Evolutionary conservation across 2,797 vertebrate species (phyloP).

Genomic region (Cynodonichthys magdalenae): DNA sequence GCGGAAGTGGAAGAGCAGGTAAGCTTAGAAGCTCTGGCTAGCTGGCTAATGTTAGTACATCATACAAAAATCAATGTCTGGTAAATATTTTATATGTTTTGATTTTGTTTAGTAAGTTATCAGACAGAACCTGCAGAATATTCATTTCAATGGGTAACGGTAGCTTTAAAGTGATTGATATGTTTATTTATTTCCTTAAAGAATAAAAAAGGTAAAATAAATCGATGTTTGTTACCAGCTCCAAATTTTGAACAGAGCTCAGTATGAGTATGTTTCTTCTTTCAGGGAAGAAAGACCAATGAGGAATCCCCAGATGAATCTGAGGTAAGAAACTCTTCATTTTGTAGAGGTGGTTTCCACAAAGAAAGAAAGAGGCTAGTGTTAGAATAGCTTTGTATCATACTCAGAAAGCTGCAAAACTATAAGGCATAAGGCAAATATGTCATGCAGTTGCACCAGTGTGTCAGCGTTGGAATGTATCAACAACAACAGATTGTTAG

Average conservation of each 20-base stretch:
- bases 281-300: constrained; percentile 84
- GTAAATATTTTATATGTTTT: neutral
- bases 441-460: constrained; percentile 52
- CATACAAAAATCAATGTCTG: neutral
- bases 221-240: neutral
- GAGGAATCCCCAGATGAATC: constrained; percentile 96
- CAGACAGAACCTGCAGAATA: neutral
- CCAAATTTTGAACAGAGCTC: constrained; percentile 1
- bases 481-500: constrained; percentile 41
- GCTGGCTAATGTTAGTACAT: constrained; percentile 32
- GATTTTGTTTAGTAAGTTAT: neutral
- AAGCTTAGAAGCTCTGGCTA: constrained; percentile 65
- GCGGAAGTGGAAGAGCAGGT: constrained; percentile 89
- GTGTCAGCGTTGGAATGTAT: constrained; percentile 42
- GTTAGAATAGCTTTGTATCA: constrained; percentile 5
- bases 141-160: neutral
- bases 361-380: constrained; percentile 6
- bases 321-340: constrained; percentile 86
- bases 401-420: neutral
- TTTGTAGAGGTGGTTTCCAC: neutral
- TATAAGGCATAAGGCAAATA: constrained; percentile 8
- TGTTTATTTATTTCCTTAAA: neutral
- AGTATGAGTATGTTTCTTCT: constrained; percentile 44
- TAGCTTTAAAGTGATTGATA: neutral
- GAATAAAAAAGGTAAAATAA: too few species aligned